phyloP scores from a whole-genome alignment of 2,797 vertebrate species.

The Pyrocephalus nanus region DNA sequence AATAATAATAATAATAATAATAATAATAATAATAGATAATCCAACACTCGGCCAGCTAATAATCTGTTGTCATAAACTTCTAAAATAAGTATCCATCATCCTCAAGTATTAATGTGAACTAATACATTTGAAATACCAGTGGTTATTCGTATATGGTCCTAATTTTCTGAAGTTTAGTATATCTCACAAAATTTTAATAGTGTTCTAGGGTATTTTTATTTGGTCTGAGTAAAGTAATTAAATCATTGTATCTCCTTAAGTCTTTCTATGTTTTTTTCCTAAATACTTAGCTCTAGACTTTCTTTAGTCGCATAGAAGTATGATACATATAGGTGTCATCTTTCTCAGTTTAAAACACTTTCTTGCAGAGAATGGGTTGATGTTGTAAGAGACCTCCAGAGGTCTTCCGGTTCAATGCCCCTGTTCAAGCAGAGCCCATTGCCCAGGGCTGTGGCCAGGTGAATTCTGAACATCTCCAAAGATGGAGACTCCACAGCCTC shows the following conservation, averaged over 20 bases:
- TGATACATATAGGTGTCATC: not conserved
- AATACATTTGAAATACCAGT: not conserved
- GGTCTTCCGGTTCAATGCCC: rapidly evolving
- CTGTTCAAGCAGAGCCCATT: not conserved
- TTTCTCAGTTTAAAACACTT: not conserved
- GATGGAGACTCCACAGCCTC: too few relatives aligned
- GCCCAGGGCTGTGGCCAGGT: not conserved
- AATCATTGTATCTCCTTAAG: not conserved
- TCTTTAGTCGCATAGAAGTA: not conserved
- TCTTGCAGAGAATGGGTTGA: not conserved
- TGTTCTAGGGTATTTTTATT: not conserved
- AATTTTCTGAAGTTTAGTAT: not conserved
- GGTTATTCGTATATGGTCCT: not conserved
- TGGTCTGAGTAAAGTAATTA: not conserved
- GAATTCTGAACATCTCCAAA: not conserved
- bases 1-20: not conserved
- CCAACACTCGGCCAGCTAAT: not conserved
- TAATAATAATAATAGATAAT: not conserved
- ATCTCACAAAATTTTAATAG: not conserved
- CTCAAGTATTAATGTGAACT: not conserved
- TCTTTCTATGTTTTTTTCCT: not conserved
- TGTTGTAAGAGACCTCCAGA: not conserved
- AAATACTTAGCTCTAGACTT: not conserved
- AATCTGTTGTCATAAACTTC: not conserved
- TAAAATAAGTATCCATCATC: not conserved